Evolutionary conservation across 2,888 invertebrate genomes (phyloP).

Genomic region (Cephus spinipes): DNA sequence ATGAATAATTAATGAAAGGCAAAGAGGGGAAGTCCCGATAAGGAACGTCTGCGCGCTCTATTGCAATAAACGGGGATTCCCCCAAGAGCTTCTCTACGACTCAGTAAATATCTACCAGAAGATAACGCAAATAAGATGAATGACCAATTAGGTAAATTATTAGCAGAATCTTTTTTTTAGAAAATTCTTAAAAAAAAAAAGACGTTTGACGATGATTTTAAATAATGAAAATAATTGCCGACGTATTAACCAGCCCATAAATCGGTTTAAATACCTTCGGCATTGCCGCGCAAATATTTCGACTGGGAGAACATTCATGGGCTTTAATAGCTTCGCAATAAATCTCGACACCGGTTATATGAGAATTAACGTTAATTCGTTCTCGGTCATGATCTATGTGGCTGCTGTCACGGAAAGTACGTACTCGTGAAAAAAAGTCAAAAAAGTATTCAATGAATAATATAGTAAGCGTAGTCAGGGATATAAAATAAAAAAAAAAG

Average conservation of each 20-base stretch:
- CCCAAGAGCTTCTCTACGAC: background rate
- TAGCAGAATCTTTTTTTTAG: fast-evolving
- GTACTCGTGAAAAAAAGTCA: background rate
- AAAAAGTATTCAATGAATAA: background rate
- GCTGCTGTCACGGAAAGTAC: background rate
- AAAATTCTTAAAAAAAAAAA: background rate
- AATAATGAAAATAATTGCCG: background rate
- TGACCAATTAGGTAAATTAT: background rate
- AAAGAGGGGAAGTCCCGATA: background rate
- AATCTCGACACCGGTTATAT: background rate
- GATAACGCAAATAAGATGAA: background rate
- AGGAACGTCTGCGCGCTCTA: background rate
- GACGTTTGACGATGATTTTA: background rate
- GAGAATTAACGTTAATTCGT: background rate
- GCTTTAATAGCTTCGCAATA: background rate
- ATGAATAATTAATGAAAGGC: background rate
- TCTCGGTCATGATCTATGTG: background rate
- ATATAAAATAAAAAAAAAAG: background rate
- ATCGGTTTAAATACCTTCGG: background rate
- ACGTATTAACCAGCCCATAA: background rate
- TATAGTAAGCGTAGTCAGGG: background rate
- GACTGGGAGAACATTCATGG: no score
- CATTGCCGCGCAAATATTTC: background rate
- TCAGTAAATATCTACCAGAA: background rate
- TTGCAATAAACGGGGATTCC: background rate